Conservation (phyloP, 2,888 invertebrate genomes). For the Drosophila rellima region DNA sequence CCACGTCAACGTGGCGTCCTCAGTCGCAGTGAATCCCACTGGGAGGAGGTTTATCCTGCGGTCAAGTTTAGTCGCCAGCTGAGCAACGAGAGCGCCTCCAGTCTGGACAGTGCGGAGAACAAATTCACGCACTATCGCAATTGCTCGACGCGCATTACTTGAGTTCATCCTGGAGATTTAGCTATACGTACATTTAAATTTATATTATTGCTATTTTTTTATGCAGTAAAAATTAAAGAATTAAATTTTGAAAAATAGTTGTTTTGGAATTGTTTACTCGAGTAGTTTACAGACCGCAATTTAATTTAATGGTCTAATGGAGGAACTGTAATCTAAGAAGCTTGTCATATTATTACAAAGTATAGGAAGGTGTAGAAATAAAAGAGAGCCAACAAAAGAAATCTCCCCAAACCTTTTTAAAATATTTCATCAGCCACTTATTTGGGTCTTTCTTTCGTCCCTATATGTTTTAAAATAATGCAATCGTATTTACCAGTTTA, state of each 20-base stretch:
- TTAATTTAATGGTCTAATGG: neutral
- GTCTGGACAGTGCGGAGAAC: constrained; percentile 51
- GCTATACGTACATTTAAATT: neutral
- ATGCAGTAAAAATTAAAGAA: neutral
- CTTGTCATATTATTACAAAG: too few relatives aligned
- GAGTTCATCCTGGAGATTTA: constrained; percentile 14
- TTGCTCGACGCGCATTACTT: constrained; percentile 82
- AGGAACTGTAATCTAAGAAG: neutral
- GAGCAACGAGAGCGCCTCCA: constrained; percentile 56
- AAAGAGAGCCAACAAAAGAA: neutral
- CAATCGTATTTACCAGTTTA: constrained; percentile 12
- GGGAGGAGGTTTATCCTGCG: constrained; percentile 83
- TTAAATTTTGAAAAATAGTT: too few relatives aligned
- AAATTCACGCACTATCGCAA: constrained; percentile 82
- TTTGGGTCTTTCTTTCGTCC: neutral
- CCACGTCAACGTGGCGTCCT: constrained; percentile 72
- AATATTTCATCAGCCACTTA: constrained; percentile 1
- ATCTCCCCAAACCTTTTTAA: neutral
- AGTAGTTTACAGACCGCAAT: too few relatives aligned
- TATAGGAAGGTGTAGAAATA: too few relatives aligned
- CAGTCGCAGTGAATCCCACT: constrained; percentile 74
- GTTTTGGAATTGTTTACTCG: too few relatives aligned
- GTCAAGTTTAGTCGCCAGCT: constrained; percentile 64
- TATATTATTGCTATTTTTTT: constrained; percentile 4
- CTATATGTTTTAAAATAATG: neutral